phyloP scores from a whole-genome alignment of 2,797 vertebrate species.

The Hozukius guyotensis region DNA sequence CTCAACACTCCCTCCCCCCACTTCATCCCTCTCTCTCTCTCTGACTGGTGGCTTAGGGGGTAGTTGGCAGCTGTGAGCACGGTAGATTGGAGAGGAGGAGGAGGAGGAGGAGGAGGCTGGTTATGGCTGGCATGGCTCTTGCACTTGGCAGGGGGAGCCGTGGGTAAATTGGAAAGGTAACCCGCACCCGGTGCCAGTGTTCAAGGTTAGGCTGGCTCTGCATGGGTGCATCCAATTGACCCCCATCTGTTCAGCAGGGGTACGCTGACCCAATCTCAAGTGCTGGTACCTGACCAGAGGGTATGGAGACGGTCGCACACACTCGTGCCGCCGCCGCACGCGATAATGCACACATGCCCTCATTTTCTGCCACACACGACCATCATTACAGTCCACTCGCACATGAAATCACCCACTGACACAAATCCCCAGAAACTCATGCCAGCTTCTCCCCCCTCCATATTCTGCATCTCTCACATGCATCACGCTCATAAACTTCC shows the following conservation, averaged over 20 bases:
- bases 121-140: conserved; percentile 58
- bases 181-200: conserved; percentile 63
- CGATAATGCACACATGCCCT: conserved; percentile 36
- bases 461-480: conserved; percentile 20
- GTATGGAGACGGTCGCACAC: neutral
- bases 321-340: neutral
- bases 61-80: conserved; percentile 61
- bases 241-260: conserved; percentile 70
- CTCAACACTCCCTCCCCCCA: conserved; percentile 37
- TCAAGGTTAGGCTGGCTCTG: conserved; percentile 70
- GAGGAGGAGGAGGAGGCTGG: conserved; percentile 30
- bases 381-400: conserved; percentile 25
- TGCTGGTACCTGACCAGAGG: conserved; percentile 32
- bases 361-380: conserved; percentile 31
- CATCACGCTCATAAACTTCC: conserved; percentile 38
- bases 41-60: conserved; percentile 49
- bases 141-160: conserved; percentile 52
- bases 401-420: conserved; percentile 55
- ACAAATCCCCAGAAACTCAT: conserved; percentile 47
- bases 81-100: conserved; percentile 37
- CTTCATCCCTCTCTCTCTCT: conserved; percentile 30
- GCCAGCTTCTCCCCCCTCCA: neutral
- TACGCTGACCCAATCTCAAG: conserved; percentile 46
- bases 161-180: conserved; percentile 72
- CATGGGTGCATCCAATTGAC: conserved; percentile 60